Percentiles rank a stretch among this genome's conserved stretches.
These are phyloP conservation scores for Himalopsyche kuldschensis DNA, from an alignment of 2,888 invertebrate genomes.

Conservation along the genomic window DNA sequence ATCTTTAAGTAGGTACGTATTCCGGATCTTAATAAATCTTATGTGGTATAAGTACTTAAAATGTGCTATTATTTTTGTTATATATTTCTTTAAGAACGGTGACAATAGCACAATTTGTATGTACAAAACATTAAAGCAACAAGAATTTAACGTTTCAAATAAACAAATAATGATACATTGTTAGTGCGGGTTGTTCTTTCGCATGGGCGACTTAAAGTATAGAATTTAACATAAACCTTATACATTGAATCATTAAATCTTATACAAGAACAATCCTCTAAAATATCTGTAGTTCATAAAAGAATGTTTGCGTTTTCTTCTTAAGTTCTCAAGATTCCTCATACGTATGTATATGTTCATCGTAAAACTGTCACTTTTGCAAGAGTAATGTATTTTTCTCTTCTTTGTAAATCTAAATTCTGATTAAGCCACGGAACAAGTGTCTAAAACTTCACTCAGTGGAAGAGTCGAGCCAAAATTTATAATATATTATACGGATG, in stretches of 20 bases:
- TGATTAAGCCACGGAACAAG: background rate
- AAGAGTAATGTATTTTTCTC: background rate
- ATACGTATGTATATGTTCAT: background rate
- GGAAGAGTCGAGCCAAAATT: background rate
- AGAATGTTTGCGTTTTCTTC: background rate
- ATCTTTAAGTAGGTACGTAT: too few relatives aligned
- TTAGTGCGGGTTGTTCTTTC: too few relatives aligned
- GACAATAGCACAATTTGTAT: too few relatives aligned
- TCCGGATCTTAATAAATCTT: too few relatives aligned
- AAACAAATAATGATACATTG: too few relatives aligned
- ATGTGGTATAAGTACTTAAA: too few relatives aligned
- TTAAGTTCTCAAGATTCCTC: background rate
- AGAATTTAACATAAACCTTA: background rate
- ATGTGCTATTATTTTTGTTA: too few relatives aligned
- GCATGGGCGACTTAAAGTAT: background rate
- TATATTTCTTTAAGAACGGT: too few relatives aligned
- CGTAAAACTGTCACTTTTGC: background rate
- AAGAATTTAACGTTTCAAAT: too few relatives aligned
- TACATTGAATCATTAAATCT: background rate
- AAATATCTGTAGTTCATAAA: background rate
- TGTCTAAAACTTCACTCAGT: background rate
- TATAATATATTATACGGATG: background rate
- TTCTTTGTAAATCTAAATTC: background rate
- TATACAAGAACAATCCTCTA: background rate
- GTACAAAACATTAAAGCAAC: too few relatives aligned